These are phyloP conservation scores for Drosophila tsacasi DNA, from an alignment of 1,140 invertebrate genomes.

Conservation along the genomic window DNA sequence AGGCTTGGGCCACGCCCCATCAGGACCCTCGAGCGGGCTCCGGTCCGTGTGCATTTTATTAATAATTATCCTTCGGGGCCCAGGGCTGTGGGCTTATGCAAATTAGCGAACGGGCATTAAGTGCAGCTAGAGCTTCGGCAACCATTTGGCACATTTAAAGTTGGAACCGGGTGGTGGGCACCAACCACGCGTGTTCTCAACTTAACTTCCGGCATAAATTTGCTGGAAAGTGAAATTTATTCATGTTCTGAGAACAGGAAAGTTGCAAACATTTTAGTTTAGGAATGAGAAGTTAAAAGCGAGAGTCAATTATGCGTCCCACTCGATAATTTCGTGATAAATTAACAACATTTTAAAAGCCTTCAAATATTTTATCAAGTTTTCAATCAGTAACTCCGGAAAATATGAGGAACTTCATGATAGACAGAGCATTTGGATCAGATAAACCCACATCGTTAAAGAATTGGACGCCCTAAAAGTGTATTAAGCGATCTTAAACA, in stretches of 20 bases:
- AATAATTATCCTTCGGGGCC: conserved; percentile 59
- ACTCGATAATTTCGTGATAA: not conserved
- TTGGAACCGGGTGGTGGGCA: conserved; percentile 7
- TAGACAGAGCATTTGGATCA: not conserved
- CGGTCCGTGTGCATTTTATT: conserved; percentile 69
- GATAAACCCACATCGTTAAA: not conserved
- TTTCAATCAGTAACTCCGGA: not conserved
- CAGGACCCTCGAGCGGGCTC: conserved; percentile 31
- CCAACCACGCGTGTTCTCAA: conserved; percentile 25
- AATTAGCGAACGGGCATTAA: conserved; percentile 59
- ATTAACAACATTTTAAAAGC: not conserved
- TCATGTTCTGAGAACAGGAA: conserved; percentile 20
- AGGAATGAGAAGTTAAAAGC: conserved; percentile 4
- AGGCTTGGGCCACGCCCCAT: conserved; percentile 29
- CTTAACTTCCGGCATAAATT: conserved; percentile 47
- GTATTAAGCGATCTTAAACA: not conserved
- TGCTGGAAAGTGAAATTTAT: conserved; percentile 44
- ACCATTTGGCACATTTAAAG: conserved; percentile 41
- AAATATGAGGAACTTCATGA: not conserved
- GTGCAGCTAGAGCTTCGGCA: conserved; percentile 61
- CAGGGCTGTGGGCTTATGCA: conserved; percentile 57
- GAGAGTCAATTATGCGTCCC: conserved; percentile 28
- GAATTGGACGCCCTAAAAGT: not conserved
- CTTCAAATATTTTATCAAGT: not conserved
- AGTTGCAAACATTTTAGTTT: conserved; percentile 21